A percentile compares a stretch with the other conserved stretches of the same genome.
Conservation (phyloP, 2,113 vertebrate genomes). For the Corythaixoides concolor region DNA sequence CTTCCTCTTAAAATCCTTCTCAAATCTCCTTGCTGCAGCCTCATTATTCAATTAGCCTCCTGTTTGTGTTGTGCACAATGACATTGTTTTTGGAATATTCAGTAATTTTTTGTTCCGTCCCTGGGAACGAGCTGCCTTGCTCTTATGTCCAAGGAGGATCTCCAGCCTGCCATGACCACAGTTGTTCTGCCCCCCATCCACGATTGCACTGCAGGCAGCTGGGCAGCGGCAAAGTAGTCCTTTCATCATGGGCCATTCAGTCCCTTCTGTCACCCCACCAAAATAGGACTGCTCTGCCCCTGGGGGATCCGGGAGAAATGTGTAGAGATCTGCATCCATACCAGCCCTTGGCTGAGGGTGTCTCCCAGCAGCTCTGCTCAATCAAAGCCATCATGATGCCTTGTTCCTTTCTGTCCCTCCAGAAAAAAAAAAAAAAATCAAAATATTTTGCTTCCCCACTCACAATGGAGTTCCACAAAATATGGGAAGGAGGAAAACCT, state of each 20-base stretch:
- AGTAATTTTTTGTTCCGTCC: background rate
- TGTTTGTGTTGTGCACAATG: background rate
- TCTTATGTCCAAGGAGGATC: background rate
- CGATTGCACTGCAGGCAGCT: fast-evolving
- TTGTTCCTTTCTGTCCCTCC: background rate
- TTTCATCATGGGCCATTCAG: fast-evolving
- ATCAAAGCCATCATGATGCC: background rate
- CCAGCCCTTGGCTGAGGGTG: background rate
- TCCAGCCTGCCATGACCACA: background rate
- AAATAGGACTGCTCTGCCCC: background rate
- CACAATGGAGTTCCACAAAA: background rate
- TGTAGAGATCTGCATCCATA: background rate
- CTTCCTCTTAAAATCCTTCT: slow-evolving; percentile 17
- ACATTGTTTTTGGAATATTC: background rate
- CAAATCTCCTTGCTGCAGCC: background rate
- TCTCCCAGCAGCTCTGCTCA: background rate
- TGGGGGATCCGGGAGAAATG: background rate
- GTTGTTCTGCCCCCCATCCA: background rate
- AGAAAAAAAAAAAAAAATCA: background rate
- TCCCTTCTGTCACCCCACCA: background rate
- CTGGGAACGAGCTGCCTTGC: background rate
- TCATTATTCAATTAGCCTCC: background rate
- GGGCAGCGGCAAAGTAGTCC: background rate
- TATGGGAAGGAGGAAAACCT: background rate
- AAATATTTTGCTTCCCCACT: background rate